Evolutionary conservation across 1,140 invertebrate genomes (phyloP), one percentile per base, ranked within the genome.

Genomic region (Hypsibius dujardini): DNA sequence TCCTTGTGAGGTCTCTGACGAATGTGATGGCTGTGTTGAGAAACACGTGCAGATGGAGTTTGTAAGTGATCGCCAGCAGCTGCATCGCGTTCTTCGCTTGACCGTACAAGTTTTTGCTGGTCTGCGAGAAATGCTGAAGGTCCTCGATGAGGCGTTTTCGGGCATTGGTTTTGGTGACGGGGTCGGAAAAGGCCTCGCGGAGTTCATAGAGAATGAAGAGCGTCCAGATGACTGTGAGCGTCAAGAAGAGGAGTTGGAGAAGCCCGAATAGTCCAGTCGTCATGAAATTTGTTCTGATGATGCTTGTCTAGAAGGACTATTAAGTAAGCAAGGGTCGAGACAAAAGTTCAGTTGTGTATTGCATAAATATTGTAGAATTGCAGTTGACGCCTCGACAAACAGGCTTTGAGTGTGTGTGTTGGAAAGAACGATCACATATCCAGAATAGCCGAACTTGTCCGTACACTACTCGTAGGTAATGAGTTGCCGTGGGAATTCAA

Each of bases 111-210:
- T 7, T 42, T 42, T 67, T 7, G 42, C 7, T 14, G 42, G 62
- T 67, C 42, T 42, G 7, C 7, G 62, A 67, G 42, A 67, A 67
- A 67, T 67, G 62, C 45, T 67, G 7, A 12, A 67, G 42, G 42
- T 67, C 62, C 12, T 67, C 3, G 62, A 67, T 67, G 12, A 67
- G 42, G 3, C 62, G 62, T 42, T 14, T 3, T 67, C 62, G 7
- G 3, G 62, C 62, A 7, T 42, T 7, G 3, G 12, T 42, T 42
- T 42, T 67, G 62, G 42, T 42, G 3, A 3, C 62, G 3, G 7
- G 62, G 42, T 67, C 62, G 7, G 7, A 3, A 67, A 67, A 67
- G 7, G 62, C 62, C 42, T 67, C 62, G 62, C 62, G 62, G 3
- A 67, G 62, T 42, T 67, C 62, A 42, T 67, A 67, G 12, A 67